Percentiles rank a stretch among this genome's conserved stretches.
Conservation (phyloP, 23 tunicate genomes). For the Oikopleura albicans region DNA sequence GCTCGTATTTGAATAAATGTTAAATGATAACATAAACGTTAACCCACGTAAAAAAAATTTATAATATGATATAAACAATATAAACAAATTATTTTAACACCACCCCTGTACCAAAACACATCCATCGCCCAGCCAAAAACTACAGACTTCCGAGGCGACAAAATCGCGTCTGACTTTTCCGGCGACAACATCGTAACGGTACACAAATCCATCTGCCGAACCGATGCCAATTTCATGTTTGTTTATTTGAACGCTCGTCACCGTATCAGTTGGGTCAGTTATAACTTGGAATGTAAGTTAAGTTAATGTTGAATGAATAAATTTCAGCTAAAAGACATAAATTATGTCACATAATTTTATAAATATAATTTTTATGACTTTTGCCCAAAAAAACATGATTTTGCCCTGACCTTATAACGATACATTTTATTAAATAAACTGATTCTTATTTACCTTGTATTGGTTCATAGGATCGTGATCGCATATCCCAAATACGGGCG, state of each 20-base stretch:
- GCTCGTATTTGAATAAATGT: too few relatives aligned
- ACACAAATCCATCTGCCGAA: slow-evolving; percentile 10
- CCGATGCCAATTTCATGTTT: background rate
- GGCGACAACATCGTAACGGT: background rate
- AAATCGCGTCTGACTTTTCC: background rate
- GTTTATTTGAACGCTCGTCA: background rate
- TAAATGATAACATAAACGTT: too few relatives aligned
- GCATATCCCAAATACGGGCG: slow-evolving; percentile 69
- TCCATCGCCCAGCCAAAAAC: background rate
- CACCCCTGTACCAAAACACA: background rate
- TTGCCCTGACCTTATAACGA: too few relatives aligned
- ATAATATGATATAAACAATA: too few relatives aligned
- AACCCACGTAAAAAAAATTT: too few relatives aligned
- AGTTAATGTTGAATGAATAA: background rate
- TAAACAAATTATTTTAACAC: too few relatives aligned
- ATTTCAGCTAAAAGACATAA: too few relatives aligned
- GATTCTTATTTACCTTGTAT: too few relatives aligned
- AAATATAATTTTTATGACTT: too few relatives aligned
- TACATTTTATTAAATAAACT: too few relatives aligned
- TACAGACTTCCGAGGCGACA: background rate
- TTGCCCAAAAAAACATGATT: too few relatives aligned
- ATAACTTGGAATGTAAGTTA: background rate
- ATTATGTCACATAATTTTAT: too few relatives aligned
- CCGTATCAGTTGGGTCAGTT: background rate
- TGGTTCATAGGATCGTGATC: slow-evolving; percentile 43